Evolutionary conservation across 1,140 invertebrate species (phyloP).

Genomic region (Acyrthosiphon pisum): DNA sequence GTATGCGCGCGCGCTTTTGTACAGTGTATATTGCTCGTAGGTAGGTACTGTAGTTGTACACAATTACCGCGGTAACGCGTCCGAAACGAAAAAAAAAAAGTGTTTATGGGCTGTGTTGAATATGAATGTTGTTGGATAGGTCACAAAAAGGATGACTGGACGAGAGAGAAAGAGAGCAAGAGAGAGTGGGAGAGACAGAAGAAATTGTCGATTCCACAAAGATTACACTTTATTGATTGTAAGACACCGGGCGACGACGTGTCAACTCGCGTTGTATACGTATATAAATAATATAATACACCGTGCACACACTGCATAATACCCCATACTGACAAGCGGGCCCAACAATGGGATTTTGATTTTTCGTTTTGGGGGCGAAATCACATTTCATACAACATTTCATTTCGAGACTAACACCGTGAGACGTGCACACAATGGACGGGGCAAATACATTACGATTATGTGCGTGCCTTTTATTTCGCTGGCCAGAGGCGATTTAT

Average conservation of each 20-base stretch:
- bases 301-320: not conserved
- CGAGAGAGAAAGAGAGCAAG: not conserved
- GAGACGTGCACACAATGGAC: not conserved
- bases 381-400: slow-evolving; percentile 2
- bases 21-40: not conserved
- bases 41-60: not conserved
- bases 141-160: not conserved
- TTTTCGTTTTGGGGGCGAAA: slow-evolving; percentile 20
- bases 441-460: slow-evolving; percentile 18
- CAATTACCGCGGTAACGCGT: slow-evolving; percentile 13
- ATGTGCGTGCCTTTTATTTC: slow-evolving; percentile 21
- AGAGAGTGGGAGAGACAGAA: not conserved
- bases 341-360: slow-evolving; percentile 14
- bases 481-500: not conserved
- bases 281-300: not conserved
- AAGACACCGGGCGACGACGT: slow-evolving; percentile 3
- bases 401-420: not conserved
- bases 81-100: not conserved
- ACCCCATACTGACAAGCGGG: not conserved
- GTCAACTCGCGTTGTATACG: not conserved
- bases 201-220: slow-evolving; percentile 2
- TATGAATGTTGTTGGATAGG: not conserved
- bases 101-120: slow-evolving; percentile 12
- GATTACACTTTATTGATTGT: slow-evolving; percentile 38
- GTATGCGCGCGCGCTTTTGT: not conserved